Evolutionary conservation across 1,140 invertebrate genomes (phyloP).

Genomic region (Acromyrmex charruanus): DNA sequence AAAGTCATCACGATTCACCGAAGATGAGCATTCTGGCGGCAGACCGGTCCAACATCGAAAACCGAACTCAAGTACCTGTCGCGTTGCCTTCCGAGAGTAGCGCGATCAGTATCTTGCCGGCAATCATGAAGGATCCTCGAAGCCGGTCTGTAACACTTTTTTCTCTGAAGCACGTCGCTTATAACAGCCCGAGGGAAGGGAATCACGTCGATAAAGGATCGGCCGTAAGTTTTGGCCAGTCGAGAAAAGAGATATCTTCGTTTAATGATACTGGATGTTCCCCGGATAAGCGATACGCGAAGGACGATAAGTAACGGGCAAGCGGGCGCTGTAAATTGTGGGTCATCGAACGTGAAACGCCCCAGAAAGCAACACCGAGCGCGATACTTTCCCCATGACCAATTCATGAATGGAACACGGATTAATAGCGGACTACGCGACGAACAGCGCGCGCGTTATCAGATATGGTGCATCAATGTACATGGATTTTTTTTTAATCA

Average conservation of each 20-base stretch:
- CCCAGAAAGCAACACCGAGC: constrained; percentile 44
- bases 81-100: constrained; percentile 48
- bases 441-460: constrained; percentile 6
- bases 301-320: constrained; percentile 57
- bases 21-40: constrained; percentile 76
- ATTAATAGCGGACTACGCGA: constrained; percentile 23
- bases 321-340: constrained; percentile 55
- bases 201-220: constrained; percentile 44
- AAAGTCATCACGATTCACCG: constrained; percentile 59
- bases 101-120: constrained; percentile 68
- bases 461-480: neutral
- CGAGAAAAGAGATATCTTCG: constrained; percentile 57
- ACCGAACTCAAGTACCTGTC: constrained; percentile 77
- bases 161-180: constrained; percentile 24
- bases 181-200: constrained; percentile 20
- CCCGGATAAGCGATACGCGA: constrained; percentile 56
- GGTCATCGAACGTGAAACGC: constrained; percentile 64
- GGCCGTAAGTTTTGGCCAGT: constrained; percentile 23
- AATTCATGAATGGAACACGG: constrained; percentile 59
- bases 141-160: constrained; percentile 50
- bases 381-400: constrained; percentile 63
- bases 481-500: neutral
- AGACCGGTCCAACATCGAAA: constrained; percentile 70
- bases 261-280: constrained; percentile 63
- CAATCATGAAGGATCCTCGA: constrained; percentile 57